These are phyloP conservation scores for Limanda limanda DNA, from an alignment of 2,113 vertebrate species.

Conservation along the genomic window DNA sequence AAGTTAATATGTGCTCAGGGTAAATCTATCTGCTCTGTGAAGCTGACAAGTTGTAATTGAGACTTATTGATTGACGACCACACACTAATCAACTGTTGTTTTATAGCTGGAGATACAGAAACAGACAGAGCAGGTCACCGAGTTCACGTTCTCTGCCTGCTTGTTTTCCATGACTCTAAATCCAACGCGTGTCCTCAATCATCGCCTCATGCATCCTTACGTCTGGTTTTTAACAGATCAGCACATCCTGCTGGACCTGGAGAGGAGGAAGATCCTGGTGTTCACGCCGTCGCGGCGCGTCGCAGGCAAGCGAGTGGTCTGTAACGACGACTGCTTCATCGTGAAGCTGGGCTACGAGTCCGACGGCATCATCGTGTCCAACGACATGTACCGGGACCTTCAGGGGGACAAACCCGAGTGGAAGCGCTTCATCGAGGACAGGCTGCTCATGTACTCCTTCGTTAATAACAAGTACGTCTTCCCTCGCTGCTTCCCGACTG, in stretches of 20 bases:
- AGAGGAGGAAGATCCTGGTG: slow-evolving; percentile 92
- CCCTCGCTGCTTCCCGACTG: background rate
- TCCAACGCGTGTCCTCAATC: too few species aligned
- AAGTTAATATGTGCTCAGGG: background rate
- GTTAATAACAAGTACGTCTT: slow-evolving; percentile 93
- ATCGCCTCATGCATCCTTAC: background rate
- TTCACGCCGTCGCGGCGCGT: slow-evolving; percentile 92
- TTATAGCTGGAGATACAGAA: too few species aligned
- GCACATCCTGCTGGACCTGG: slow-evolving; percentile 91
- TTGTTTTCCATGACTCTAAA: too few species aligned
- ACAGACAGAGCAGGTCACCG: too few species aligned
- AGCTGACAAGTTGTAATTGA: too few species aligned
- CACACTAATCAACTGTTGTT: too few species aligned
- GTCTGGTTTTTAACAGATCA: slow-evolving; percentile 85
- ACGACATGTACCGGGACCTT: slow-evolving; percentile 94
- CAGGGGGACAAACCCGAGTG: slow-evolving; percentile 90
- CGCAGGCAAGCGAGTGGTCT: slow-evolving; percentile 91
- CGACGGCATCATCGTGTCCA: slow-evolving; percentile 92
- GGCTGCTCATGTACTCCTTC: slow-evolving; percentile 96
- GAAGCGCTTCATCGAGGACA: slow-evolving; percentile 95
- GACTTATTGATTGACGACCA: too few species aligned
- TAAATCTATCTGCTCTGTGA: too few species aligned
- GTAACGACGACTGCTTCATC: slow-evolving; percentile 94
- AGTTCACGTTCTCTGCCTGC: too few species aligned
- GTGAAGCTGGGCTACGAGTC: slow-evolving; percentile 90